phyloP scores from a whole-genome alignment of 2,113 vertebrate genomes.

The Phaethornis superciliosus region DNA sequence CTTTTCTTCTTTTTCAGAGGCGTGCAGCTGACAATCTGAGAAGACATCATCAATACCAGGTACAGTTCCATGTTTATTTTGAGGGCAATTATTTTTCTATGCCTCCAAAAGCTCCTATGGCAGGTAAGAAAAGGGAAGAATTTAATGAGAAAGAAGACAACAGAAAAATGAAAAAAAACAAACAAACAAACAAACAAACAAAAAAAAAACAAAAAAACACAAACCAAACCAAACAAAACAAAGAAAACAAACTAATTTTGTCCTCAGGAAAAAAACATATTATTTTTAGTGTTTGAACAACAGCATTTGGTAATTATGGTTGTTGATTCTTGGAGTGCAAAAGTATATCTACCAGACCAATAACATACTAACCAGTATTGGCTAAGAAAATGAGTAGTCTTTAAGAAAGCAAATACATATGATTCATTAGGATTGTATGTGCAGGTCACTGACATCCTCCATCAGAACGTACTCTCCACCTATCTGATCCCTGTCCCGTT shows the following conservation, averaged over 20 bases:
- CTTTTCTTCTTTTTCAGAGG: constrained; percentile 74
- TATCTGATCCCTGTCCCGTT: not conserved
- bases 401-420: not conserved
- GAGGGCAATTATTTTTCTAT: not conserved
- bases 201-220: not conserved
- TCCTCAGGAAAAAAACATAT: not conserved
- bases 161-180: too few species aligned
- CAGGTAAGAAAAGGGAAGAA: not conserved
- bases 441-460: not conserved
- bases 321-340: not conserved
- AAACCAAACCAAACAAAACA: not conserved
- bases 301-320: not conserved
- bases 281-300: not conserved
- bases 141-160: not conserved
- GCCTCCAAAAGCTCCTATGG: not conserved
- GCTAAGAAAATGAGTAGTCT: not conserved
- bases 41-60: constrained; percentile 94
- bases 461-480: not conserved
- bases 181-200: not conserved
- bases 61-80: constrained; percentile 44
- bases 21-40: constrained; percentile 92
- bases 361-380: not conserved
- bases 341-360: not conserved
- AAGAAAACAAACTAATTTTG: not conserved
- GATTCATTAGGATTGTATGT: not conserved